Evolutionary conservation across 2,113 vertebrate species (phyloP).

Genomic region (Sylvia atricapilla): DNA sequence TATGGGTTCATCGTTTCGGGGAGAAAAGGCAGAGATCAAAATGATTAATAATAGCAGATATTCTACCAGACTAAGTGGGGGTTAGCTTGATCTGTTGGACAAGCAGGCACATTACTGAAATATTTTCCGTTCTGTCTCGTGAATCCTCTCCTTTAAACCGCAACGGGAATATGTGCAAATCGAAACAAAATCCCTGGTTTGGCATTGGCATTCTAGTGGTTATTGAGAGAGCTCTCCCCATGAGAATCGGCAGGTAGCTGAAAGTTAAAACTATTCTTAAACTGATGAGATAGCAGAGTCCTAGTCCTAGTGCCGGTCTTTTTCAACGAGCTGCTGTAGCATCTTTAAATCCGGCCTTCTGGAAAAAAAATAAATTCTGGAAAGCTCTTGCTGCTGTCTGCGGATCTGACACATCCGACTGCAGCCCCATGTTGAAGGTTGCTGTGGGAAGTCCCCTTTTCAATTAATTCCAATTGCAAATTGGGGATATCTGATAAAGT

Average conservation of each 20-base stretch:
- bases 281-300: neutral
- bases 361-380: conserved; percentile 41
- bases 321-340: neutral
- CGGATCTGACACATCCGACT: conserved; percentile 11
- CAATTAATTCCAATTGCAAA: conserved; percentile 44
- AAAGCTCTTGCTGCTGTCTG: conserved; percentile 57
- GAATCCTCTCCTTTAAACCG: conserved; percentile 3
- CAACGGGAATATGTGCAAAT: neutral
- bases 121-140: neutral
- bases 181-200: conserved; percentile 47
- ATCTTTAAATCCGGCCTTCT: conserved; percentile 18
- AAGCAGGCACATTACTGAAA: neutral
- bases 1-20: neutral
- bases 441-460: conserved; percentile 49
- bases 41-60: neutral
- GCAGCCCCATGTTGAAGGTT: neutral
- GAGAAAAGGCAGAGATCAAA: conserved; percentile 12
- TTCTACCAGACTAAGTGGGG: neutral
- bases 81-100: neutral
- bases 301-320: neutral
- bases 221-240: conserved; percentile 38
- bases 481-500: conserved; percentile 11
- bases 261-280: conserved; percentile 29
- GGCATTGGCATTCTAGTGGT: neutral
- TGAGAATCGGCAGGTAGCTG: conserved; percentile 16